A percentile compares a stretch with the other conserved stretches of the same genome.
Evolutionary conservation across 2,113 vertebrate species (phyloP).

Genomic region (Neolamprologus tretocephalus): DNA sequence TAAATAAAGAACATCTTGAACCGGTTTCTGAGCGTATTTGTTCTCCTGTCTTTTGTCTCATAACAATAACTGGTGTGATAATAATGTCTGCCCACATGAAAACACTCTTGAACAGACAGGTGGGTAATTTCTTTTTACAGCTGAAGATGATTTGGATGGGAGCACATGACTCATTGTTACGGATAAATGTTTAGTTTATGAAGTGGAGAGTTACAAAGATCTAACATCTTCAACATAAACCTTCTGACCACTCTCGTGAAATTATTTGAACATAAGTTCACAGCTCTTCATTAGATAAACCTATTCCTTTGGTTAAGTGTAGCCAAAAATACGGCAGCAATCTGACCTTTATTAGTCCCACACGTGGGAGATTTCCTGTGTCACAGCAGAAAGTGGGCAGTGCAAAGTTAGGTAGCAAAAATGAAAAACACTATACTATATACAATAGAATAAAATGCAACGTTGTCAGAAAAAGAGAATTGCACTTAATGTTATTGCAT

Average conservation of each 20-base stretch:
- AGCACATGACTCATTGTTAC: not conserved
- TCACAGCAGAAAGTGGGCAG: not conserved
- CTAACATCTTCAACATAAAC: not conserved
- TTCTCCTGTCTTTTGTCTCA: not conserved
- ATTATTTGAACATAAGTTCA: accelerated
- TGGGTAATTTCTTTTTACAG: not conserved
- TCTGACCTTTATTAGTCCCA: not conserved
- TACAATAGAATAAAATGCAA: not conserved
- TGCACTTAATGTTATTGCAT: not conserved
- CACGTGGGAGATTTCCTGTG: not conserved
- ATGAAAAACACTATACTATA: not conserved
- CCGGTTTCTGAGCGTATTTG: not conserved
- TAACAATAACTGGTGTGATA: not conserved
- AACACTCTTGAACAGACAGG: not conserved
- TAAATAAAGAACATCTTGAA: conserved; percentile 64
- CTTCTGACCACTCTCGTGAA: not conserved
- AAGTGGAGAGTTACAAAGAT: not conserved
- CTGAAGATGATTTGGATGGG: not conserved
- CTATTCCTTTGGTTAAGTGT: not conserved
- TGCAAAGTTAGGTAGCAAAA: not conserved
- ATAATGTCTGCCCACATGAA: not conserved
- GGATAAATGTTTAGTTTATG: not conserved
- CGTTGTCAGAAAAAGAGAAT: not conserved
- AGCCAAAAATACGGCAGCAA: accelerated
- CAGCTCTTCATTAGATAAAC: not conserved